Conservation (phyloP, 2,888 invertebrate species). For the Morpho helenor region DNA sequence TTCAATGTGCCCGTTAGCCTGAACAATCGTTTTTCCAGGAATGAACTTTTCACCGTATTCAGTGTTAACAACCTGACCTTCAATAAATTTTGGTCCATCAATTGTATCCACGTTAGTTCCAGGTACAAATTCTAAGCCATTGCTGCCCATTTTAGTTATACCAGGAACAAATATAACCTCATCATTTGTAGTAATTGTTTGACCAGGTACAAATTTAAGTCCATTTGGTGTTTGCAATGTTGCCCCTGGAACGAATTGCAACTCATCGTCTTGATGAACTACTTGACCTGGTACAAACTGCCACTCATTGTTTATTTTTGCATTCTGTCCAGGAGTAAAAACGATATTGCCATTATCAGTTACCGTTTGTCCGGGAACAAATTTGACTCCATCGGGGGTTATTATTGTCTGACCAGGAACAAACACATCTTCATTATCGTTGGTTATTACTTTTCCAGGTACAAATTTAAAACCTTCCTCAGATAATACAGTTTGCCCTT, state of each 20-base stretch:
- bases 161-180: slow-evolving; percentile 81
- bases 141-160: slow-evolving; percentile 63
- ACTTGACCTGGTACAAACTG: slow-evolving; percentile 83
- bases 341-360: slow-evolving; percentile 66
- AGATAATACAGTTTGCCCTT: slow-evolving; percentile 81
- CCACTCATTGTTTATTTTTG: slow-evolving; percentile 75
- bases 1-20: slow-evolving; percentile 71
- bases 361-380: slow-evolving; percentile 82
- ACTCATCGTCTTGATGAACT: slow-evolving; percentile 73
- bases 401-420: slow-evolving; percentile 82
- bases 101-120: slow-evolving; percentile 82
- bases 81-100: slow-evolving; percentile 81
- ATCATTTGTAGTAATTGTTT: slow-evolving; percentile 72
- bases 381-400: slow-evolving; percentile 79
- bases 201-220: slow-evolving; percentile 82
- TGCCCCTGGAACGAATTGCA: slow-evolving; percentile 82
- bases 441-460: slow-evolving; percentile 77
- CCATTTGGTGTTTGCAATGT: slow-evolving; percentile 81
- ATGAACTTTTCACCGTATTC: slow-evolving; percentile 80
- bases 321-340: slow-evolving; percentile 83
- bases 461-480: slow-evolving; percentile 81
- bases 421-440: slow-evolving; percentile 71
- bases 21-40: slow-evolving; percentile 78
- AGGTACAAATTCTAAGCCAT: slow-evolving; percentile 75
- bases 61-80: slow-evolving; percentile 82